A percentile compares a stretch with the other conserved stretches of the same genome.
Evolutionary conservation across 2,797 vertebrate genomes (phyloP).

Genomic region (Urosaurus nigricauda): DNA sequence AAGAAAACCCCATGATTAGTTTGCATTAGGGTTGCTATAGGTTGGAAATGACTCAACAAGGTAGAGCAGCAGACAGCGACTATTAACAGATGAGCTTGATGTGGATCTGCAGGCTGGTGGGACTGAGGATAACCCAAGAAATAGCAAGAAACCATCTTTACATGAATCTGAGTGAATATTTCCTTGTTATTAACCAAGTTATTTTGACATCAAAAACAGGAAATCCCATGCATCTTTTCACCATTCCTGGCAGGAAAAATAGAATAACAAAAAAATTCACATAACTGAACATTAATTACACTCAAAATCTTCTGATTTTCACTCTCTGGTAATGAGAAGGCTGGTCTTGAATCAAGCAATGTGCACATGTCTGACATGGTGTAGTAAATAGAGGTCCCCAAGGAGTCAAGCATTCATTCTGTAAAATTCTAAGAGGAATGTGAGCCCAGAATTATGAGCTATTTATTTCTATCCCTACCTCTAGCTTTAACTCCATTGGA

Average conservation of each 20-base stretch:
- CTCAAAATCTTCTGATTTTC: not conserved
- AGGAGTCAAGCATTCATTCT: not conserved
- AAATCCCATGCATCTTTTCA: too few relatives aligned
- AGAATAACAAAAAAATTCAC: not conserved
- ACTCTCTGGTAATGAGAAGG: not conserved
- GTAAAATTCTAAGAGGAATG: not conserved
- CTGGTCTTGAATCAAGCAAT: not conserved
- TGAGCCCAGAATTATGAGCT: not conserved
- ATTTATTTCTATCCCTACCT: conserved; percentile 24
- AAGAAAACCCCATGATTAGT: too few relatives aligned
- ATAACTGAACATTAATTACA: not conserved
- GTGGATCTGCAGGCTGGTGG: too few relatives aligned
- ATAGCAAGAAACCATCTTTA: too few relatives aligned
- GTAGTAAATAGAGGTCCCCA: not conserved
- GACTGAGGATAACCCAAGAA: too few relatives aligned
- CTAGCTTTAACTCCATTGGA: not conserved
- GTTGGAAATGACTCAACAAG: too few relatives aligned
- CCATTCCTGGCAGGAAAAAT: not conserved
- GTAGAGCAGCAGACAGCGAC: too few relatives aligned
- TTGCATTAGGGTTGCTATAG: too few relatives aligned
- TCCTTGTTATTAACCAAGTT: too few relatives aligned
- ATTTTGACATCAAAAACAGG: too few relatives aligned
- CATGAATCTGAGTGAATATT: too few relatives aligned
- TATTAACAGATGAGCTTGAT: too few relatives aligned
- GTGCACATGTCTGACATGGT: not conserved